Evolutionary conservation across 2,888 invertebrate genomes (phyloP).

Genomic region (Abrostola tripartita): DNA sequence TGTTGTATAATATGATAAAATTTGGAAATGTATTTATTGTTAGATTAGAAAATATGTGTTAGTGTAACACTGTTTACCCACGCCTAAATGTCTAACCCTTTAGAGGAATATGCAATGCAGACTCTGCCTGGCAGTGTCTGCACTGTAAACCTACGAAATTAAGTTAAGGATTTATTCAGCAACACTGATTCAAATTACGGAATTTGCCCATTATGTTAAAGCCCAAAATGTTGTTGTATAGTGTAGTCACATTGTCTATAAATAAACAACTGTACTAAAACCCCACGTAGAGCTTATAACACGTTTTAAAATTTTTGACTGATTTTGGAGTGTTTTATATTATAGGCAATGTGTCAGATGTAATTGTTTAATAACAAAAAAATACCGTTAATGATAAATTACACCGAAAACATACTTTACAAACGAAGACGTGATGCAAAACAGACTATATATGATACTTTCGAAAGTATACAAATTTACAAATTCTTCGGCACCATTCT

Average conservation of each 20-base stretch:
- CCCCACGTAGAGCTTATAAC: constrained; percentile 76
- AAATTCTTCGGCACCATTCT: constrained; percentile 51
- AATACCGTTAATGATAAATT: constrained; percentile 11
- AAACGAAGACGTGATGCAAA: neutral
- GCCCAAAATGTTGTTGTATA: constrained; percentile 3
- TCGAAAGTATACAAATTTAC: no score
- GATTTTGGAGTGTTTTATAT: constrained; percentile 54
- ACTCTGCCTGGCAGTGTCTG: constrained; percentile 20
- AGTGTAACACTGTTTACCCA: constrained; percentile 29
- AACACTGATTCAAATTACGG: constrained; percentile 35
- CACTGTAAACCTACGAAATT: constrained; percentile 5
- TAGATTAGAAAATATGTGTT: constrained; percentile 40
- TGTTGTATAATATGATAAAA: constrained; percentile 38
- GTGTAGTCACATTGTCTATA: constrained; percentile 60
- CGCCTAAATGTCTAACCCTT: constrained; percentile 14
- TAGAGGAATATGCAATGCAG: constrained; percentile 17
- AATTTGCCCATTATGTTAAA: constrained; percentile 31
- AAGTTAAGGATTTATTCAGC: constrained; percentile 3
- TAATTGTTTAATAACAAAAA: neutral
- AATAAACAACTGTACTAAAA: constrained; percentile 61
- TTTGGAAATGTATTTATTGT: constrained; percentile 54
- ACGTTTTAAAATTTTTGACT: constrained; percentile 66
- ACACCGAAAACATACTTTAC: constrained; percentile 11
- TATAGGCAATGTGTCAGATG: constrained; percentile 36
- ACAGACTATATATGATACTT: constrained; percentile 6